Conservation (phyloP, 1,140 invertebrate genomes). For the Macrobrachium nipponense region DNA sequence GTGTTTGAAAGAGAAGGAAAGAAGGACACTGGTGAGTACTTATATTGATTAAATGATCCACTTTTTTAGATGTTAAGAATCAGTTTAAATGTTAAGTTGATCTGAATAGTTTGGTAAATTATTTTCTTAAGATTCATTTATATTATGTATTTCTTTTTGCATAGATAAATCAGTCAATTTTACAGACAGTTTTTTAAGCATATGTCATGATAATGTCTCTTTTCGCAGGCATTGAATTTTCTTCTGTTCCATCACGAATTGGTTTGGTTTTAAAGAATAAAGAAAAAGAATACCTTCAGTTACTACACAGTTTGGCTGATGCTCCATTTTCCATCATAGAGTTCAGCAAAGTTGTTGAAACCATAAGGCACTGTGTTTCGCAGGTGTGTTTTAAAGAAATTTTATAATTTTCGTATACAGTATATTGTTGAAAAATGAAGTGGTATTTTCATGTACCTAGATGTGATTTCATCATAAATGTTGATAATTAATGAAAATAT, state of each 20-base stretch:
- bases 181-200: too few species aligned
- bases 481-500: too few species aligned
- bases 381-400: conserved; percentile 10
- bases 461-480: too few species aligned
- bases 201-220: neutral
- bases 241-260: conserved; percentile 27
- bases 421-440: too few species aligned
- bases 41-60: neutral
- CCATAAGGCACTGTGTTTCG: conserved; percentile 42
- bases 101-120: too few species aligned
- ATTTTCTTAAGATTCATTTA: too few species aligned
- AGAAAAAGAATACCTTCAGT: conserved; percentile 27
- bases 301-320: conserved; percentile 18
- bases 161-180: too few species aligned
- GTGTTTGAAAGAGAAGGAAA: conserved; percentile 39
- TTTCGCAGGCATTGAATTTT: neutral
- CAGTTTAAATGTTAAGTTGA: too few species aligned
- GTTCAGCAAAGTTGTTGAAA: conserved; percentile 42
- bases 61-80: too few species aligned
- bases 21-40: conserved; percentile 24
- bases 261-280: conserved; percentile 30
- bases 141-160: too few species aligned
- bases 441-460: too few species aligned
- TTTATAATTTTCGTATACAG: too few species aligned
- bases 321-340: conserved; percentile 34